phyloP scores from a whole-genome alignment of 2,888 invertebrate genomes.

The Patella pellucida region DNA sequence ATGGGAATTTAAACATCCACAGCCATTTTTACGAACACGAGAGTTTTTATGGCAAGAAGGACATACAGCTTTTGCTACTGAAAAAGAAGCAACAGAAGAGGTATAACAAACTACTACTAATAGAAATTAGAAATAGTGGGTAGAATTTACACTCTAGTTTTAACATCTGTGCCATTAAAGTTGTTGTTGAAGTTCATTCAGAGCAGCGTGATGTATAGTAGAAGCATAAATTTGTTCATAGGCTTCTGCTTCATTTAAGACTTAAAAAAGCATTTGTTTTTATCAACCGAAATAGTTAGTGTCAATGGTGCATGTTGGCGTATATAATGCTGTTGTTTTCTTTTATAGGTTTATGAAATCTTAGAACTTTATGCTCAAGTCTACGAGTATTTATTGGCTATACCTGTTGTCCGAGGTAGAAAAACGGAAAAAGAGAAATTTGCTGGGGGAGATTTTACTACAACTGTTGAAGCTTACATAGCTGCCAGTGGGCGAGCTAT shows the following conservation, averaged over 20 bases:
- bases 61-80: slow-evolving; percentile 91
- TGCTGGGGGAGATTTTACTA: slow-evolving; percentile 97
- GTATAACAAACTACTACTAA: slow-evolving; percentile 73
- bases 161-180: background rate
- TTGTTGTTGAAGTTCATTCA: background rate
- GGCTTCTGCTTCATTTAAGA: background rate
- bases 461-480: slow-evolving; percentile 96
- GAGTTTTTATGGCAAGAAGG: slow-evolving; percentile 99
- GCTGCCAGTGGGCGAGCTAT: slow-evolving; percentile 94
- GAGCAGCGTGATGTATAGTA: background rate
- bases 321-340: no score
- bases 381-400: slow-evolving; percentile 90
- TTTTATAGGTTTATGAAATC: slow-evolving; percentile 70
- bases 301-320: no score
- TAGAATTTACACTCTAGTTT: no score
- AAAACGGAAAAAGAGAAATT: slow-evolving; percentile 99
- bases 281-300: no score
- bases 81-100: slow-evolving; percentile 90
- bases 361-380: slow-evolving; percentile 89
- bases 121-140: no score
- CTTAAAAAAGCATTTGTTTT: background rate
- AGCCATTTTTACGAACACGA: slow-evolving; percentile 96
- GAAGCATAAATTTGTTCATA: background rate
- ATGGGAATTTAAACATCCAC: slow-evolving; percentile 99
- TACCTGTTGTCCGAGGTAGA: slow-evolving; percentile 83